phyloP scores from a whole-genome alignment of 2,888 invertebrate species.

The Tanypteryx hageni region DNA sequence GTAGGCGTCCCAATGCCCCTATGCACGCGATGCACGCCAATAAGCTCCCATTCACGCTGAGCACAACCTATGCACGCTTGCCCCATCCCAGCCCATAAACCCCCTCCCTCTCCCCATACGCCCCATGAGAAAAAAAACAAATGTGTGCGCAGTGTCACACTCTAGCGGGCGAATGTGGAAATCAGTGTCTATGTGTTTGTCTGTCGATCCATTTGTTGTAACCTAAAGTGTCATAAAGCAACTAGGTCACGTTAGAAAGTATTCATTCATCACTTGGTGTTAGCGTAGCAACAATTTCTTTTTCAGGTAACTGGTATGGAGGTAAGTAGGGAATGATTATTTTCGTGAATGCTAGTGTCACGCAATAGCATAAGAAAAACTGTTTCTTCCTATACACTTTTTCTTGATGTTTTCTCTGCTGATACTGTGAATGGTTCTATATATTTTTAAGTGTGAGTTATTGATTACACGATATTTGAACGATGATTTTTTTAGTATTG shows the following conservation, averaged over 20 bases:
- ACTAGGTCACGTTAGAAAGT: background rate
- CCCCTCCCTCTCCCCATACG: background rate
- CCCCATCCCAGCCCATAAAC: background rate
- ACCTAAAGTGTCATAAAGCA: background rate
- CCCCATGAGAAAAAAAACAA: background rate
- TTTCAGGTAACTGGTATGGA: background rate
- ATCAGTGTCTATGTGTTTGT: background rate
- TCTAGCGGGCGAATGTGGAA: background rate
- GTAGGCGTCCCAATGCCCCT: background rate
- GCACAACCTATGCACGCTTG: background rate
- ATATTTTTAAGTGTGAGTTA: too few relatives aligned
- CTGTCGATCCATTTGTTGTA: background rate
- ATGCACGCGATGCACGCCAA: slow-evolving; percentile 10
- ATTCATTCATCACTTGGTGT: background rate
- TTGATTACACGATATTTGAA: too few relatives aligned
- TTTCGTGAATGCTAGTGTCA: background rate
- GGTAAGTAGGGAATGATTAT: background rate
- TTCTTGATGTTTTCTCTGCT: background rate
- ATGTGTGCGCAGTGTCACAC: background rate
- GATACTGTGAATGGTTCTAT: background rate
- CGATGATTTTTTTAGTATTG: too few relatives aligned
- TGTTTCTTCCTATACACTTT: background rate
- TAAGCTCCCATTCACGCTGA: background rate
- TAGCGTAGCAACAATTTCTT: background rate
- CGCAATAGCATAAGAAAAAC: background rate